Conservation (phyloP, 2,888 invertebrate genomes). For the Calliopum simillimum region DNA sequence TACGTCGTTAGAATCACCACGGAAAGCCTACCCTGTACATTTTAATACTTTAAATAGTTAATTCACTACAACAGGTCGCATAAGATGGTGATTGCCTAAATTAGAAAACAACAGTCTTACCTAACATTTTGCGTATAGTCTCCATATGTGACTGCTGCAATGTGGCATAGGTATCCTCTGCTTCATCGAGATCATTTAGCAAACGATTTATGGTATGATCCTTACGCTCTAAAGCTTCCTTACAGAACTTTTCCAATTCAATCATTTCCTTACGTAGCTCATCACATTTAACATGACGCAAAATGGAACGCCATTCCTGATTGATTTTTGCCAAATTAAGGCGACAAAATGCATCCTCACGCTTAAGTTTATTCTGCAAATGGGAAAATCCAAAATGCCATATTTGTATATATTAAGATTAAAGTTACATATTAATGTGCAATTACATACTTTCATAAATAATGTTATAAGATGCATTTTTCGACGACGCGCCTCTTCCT, state of each 20-base stretch:
- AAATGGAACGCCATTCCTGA: constrained; percentile 84
- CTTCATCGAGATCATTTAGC: constrained; percentile 75
- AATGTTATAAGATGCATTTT: constrained; percentile 84
- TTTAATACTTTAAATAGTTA: too few relatives aligned
- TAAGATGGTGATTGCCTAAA: too few relatives aligned
- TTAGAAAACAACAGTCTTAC: too few relatives aligned
- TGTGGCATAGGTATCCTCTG: constrained; percentile 79
- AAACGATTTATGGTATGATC: constrained; percentile 75
- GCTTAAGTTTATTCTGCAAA: constrained; percentile 79
- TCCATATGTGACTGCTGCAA: constrained; percentile 80
- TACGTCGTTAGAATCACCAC: too few relatives aligned
- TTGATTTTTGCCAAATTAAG: constrained; percentile 87
- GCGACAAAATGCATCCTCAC: constrained; percentile 82
- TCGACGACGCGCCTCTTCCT: constrained; percentile 82
- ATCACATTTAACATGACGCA: constrained; percentile 81
- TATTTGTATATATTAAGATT: neutral
- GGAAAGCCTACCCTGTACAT: too few relatives aligned
- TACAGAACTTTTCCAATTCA: constrained; percentile 68
- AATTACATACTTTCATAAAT: constrained; percentile 78
- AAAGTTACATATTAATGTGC: neutral
- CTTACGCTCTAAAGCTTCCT: constrained; percentile 74
- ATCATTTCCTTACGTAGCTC: constrained; percentile 78
- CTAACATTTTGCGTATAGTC: constrained; percentile 76
- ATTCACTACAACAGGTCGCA: too few relatives aligned
- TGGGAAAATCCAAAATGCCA: too few relatives aligned